These are phyloP conservation scores for Muscicapa adusta DNA, from an alignment of 2,113 vertebrate species.

Conservation along the genomic window DNA sequence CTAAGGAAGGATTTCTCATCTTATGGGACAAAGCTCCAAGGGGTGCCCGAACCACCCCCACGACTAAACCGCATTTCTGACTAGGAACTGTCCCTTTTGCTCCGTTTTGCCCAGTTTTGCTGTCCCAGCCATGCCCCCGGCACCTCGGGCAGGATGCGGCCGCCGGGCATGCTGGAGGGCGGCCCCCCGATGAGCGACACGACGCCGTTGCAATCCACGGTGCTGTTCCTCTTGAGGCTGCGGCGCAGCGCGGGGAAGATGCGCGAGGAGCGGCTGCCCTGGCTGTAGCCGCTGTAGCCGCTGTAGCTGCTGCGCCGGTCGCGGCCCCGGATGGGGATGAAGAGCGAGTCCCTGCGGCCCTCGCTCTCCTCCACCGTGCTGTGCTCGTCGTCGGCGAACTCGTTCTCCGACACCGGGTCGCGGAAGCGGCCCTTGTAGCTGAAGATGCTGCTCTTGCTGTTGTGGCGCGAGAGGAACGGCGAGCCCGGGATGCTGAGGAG, in stretches of 20 bases:
- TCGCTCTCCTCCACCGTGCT: conserved; percentile 97
- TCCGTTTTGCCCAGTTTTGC: no score
- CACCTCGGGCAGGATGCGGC: conserved; percentile 95
- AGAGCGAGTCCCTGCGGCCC: conserved; percentile 91
- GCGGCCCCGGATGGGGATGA: conserved; percentile 87
- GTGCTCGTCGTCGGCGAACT: conserved; percentile 97
- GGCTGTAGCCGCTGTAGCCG: conserved; percentile 92
- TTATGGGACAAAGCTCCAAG: no score
- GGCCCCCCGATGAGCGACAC: conserved; percentile 93
- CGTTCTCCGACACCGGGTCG: conserved; percentile 92
- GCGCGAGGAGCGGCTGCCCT: conserved; percentile 87
- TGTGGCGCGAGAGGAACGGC: conserved; percentile 94
- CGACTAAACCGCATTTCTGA: no score
- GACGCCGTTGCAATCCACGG: conserved; percentile 97
- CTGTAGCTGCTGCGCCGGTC: conserved; percentile 88
- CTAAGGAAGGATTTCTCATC: no score
- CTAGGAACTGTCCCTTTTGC: no score
- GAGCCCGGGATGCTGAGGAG: conserved; percentile 96
- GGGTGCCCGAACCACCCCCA: no score
- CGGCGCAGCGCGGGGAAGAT: conserved; percentile 90
- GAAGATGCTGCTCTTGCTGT: conserved; percentile 98
- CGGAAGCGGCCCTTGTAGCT: conserved; percentile 89
- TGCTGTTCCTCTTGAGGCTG: conserved; percentile 94
- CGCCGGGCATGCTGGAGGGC: conserved; percentile 80
- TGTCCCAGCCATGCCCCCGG: no score